Evolutionary conservation across 2,888 invertebrate genomes (phyloP).

Genomic region (Slavum lentiscoides): DNA sequence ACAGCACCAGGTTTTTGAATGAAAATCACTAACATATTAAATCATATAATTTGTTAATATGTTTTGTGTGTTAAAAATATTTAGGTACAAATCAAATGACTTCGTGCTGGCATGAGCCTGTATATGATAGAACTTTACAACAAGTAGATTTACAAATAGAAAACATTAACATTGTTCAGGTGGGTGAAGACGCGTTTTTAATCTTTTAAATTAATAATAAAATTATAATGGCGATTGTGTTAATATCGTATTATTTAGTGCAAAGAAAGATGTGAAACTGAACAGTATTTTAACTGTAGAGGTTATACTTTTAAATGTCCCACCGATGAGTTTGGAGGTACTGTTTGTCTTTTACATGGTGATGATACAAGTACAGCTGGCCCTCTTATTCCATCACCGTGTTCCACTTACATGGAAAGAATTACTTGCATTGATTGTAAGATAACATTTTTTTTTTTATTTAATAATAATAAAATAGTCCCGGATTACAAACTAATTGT

Average conservation of each 20-base stretch:
- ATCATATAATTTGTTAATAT: neutral
- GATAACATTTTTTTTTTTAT: conserved; percentile 57
- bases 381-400: conserved; percentile 66
- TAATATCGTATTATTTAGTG: conserved; percentile 59
- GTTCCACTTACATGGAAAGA: conserved; percentile 72
- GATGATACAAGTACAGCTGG: conserved; percentile 81
- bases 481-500: too few species aligned
- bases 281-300: conserved; percentile 71
- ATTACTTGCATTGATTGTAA: conserved; percentile 83
- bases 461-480: too few species aligned
- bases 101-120: conserved; percentile 57
- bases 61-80: neutral
- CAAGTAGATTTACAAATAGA: conserved; percentile 56
- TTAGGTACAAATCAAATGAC: conserved; percentile 17
- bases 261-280: conserved; percentile 67
- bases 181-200: conserved; percentile 35
- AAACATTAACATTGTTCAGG: conserved; percentile 56
- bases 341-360: conserved; percentile 73
- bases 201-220: neutral
- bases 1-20: conserved; percentile 21
- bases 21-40: neutral
- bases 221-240: neutral
- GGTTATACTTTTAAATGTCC: conserved; percentile 65
- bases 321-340: conserved; percentile 54
- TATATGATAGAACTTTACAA: conserved; percentile 56